Evolutionary conservation across 2,888 invertebrate genomes (phyloP), one percentile per base, ranked within the genome.

Genomic region (Xiphydria camelus): DNA sequence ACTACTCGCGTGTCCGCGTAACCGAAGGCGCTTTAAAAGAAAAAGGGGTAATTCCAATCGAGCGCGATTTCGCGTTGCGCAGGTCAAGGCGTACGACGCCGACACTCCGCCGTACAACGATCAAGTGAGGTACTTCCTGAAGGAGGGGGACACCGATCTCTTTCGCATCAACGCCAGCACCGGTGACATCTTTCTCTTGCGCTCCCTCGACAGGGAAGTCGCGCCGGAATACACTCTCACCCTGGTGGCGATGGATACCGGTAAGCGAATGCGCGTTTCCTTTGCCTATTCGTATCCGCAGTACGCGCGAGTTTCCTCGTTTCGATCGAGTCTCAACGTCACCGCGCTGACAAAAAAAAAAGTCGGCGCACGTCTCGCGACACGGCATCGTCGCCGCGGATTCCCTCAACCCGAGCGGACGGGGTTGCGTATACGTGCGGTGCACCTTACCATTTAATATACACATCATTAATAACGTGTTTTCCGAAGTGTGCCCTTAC

Each of bases 241-340:
- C 2, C 80, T 94, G 40, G 91, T 93, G 49, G 94, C 94, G 47
- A 93, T 94, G 91, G 94, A 94, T 80, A 92, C 93, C 61, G 94
- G 94, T 93, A 78, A 84, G 84, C 79, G 47, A 3, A 47, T 39
- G 12, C n/a, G 10, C 23, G 17, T 35, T 26, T 23, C 18, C 18
- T 18, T 19, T 22, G 10, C 10, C 38, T 39, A 19, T 22, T 25
- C 18, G 4, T 35, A n/a, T n/a, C n/a, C n/a, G n/a, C n/a, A n/a
- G n/a, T n/a, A n/a, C n/a, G n/a, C n/a, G n/a, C n/a, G n/a, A n/a
- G n/a, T n/a, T n/a, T n/a, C n/a, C n/a, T n/a, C n/a, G n/a, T n/a
- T n/a, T n/a, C n/a, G n/a, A n/a, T n/a, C n/a, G n/a, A n/a, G n/a
- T n/a, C n/a, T n/a, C n/a, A n/a, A n/a, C n/a, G n/a, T n/a, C n/a